Evolutionary conservation across 2,888 invertebrate genomes (phyloP), one percentile per base, ranked within the genome.

Genomic region (Craniophora ligustri): DNA sequence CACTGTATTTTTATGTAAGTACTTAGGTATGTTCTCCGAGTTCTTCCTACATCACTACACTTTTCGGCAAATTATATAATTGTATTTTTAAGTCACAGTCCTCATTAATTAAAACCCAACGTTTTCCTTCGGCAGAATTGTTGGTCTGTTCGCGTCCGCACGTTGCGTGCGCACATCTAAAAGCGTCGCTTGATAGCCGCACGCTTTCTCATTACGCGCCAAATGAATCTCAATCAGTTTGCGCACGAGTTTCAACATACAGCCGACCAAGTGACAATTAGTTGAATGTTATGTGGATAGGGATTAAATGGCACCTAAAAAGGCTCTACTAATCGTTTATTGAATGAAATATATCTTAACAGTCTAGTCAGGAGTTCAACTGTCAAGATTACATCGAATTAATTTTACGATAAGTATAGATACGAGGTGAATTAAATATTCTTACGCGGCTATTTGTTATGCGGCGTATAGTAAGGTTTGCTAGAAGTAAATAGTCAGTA

Each of bases 161-260:
- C 40, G 38, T 54, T 69, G 75, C 63, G 63, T 57, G 48, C 50
- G 32, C 60, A 58, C 69, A 60, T 64, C 58, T 67, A 54, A 64
- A 66, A 62, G 35, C 56, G 63, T 57, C 65, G 62, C 47, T 56
- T 61, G 60, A 58, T 64, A 61, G 55, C 56, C 45, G 47, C 65
- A 53, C 69, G 58, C 73, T 75, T 75, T 75, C 75, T 64, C 71
- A 72, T 74, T 75, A 67, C 58, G 50, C 76, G 58, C 53, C 57
- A 41, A 65, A 68, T 64, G 75, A 76, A 76, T 76, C 63, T 42
- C 68, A 76, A 76, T 62, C 61, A 74, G 61, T 50, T 42, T 44
- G 54, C 45, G 63, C 58, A 59, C 59, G 62, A 58, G 58, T 68
- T 67, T 63, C 58, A 34, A 58, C 68, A 56, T 32, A 35, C 32